A percentile compares a stretch with the other conserved stretches of the same genome.
phyloP scores from a whole-genome alignment of 2,797 vertebrate genomes.

The Pelodytes ibericus region DNA sequence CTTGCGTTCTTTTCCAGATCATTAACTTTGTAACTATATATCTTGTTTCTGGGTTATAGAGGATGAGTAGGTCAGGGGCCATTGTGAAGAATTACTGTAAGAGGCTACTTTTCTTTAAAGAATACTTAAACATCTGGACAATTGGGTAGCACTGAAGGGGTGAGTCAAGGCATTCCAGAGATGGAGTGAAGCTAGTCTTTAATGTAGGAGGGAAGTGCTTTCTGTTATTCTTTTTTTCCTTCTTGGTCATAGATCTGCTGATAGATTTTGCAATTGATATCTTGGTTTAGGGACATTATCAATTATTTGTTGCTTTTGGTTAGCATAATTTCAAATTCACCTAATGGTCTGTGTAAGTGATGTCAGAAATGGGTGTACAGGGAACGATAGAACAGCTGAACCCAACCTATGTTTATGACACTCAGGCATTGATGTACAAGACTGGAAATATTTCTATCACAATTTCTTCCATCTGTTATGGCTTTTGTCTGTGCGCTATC shows the following conservation, averaged over 20 bases:
- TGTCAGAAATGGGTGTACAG: not conserved
- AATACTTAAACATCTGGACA: slow-evolving; percentile 1
- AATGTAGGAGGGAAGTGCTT: not conserved
- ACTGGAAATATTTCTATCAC: slow-evolving; percentile 1
- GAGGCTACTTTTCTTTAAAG: not conserved
- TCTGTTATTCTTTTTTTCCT: not conserved
- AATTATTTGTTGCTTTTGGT: slow-evolving; percentile 4
- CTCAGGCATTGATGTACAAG: not conserved
- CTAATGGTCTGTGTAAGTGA: not conserved
- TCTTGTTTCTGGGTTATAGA: not conserved
- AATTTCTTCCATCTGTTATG: not conserved
- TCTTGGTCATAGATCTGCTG: not conserved
- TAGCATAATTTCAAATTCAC: not conserved
- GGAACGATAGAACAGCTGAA: slow-evolving; percentile 2
- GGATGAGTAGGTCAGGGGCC: not conserved
- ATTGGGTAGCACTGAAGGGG: not conserved
- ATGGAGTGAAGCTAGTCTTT: not conserved
- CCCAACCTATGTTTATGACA: slow-evolving; percentile 1
- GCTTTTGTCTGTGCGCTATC: not conserved
- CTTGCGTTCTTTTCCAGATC: not conserved
- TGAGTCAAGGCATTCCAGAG: not conserved
- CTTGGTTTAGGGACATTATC: not conserved
- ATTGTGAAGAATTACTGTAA: not conserved
- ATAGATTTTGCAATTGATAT: not conserved
- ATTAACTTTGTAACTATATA: not conserved